Conservation (phyloP, 2,888 invertebrate species). For the Ectemnius cavifrons region DNA sequence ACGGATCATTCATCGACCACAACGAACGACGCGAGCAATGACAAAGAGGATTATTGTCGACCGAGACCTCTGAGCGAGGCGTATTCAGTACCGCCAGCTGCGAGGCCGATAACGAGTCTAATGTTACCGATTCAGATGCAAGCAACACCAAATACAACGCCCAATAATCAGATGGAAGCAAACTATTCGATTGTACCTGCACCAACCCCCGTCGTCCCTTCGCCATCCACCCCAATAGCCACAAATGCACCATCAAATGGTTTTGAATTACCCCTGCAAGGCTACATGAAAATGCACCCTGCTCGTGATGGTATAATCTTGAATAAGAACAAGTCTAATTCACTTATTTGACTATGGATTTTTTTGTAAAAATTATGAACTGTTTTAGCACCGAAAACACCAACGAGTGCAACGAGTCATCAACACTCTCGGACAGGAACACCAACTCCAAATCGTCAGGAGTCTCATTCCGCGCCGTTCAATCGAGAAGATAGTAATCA, state of each 20-base stretch:
- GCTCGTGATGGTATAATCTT: slow-evolving; percentile 68
- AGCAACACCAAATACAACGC: slow-evolving; percentile 50
- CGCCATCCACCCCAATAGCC: slow-evolving; percentile 46
- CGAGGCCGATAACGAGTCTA: slow-evolving; percentile 72
- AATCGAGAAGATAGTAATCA: slow-evolving; percentile 47
- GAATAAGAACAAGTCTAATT: not conserved
- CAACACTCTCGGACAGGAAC: slow-evolving; percentile 47
- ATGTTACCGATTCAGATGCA: slow-evolving; percentile 62
- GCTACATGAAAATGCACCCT: slow-evolving; percentile 79
- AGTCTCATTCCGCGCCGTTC: slow-evolving; percentile 8
- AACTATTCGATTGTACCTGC: slow-evolving; percentile 71
- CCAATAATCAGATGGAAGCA: slow-evolving; percentile 58
- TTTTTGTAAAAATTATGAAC: not conserved
- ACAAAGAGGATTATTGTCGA: slow-evolving; percentile 77
- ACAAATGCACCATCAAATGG: slow-evolving; percentile 54
- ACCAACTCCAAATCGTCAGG: slow-evolving; percentile 44
- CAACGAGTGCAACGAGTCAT: slow-evolving; percentile 25
- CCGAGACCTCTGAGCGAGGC: slow-evolving; percentile 78
- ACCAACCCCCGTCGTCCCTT: slow-evolving; percentile 63
- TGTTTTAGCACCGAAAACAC: slow-evolving; percentile 41
- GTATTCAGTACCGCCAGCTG: slow-evolving; percentile 79
- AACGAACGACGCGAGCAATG: slow-evolving; percentile 54
- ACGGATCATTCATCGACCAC: slow-evolving; percentile 36
- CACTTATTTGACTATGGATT: not conserved
- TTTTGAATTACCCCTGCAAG: slow-evolving; percentile 72